Base-by-base conservation (phyloP, 2,888 invertebrate genomes). In the Neoascia interrupta region DNA sequence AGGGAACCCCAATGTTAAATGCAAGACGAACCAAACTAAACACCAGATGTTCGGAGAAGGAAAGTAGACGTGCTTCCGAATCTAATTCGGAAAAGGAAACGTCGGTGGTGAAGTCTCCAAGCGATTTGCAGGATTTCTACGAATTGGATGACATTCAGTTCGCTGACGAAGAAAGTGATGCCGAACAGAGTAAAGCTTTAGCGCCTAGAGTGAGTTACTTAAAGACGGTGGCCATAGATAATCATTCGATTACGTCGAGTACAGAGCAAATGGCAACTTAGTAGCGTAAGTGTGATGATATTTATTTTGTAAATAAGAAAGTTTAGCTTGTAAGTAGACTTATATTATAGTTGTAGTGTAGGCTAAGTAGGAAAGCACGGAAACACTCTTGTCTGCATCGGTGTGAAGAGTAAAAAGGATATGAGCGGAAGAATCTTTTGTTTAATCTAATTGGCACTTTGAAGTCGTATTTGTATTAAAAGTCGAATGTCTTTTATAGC, bases 131-230 rank as follows among this genome's bases (percentile, higher is more conserved):
- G 83, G 90, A 91, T 82, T 90, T 89, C 81, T 89, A 91, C 47
- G 91, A 91, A 82, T 88, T 92, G 60, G 91, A 91, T 56, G 93
- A 93, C 82, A 92, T 94, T 47, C 92, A 91, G 84, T 94, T 92
- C 85, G 94, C 92, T 5, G 94, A 94, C 83, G 94, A 94, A 11
- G 79, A 79, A 26, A 73, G 66, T 15, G 79, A 79, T 47, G 47
- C 53, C 1, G 79, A 79, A 37, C 79, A 72, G 26, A 45, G 26
- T 45, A 79, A 79, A 61, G 56, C 37, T 31, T 49, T 79, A 61
- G 54, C 60, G 19, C 66, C 73, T 3, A 53, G 51, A 13, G 31
- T 68, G 11, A 79, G 73, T 49, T 79, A 73, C 66, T 73, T 73
- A 13, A 79, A 66, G 43, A 73, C 79, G 8, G 73, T 79, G 18